Base-by-base conservation (phyloP, 2,113 vertebrate species). In the Callipepla squamata region DNA sequence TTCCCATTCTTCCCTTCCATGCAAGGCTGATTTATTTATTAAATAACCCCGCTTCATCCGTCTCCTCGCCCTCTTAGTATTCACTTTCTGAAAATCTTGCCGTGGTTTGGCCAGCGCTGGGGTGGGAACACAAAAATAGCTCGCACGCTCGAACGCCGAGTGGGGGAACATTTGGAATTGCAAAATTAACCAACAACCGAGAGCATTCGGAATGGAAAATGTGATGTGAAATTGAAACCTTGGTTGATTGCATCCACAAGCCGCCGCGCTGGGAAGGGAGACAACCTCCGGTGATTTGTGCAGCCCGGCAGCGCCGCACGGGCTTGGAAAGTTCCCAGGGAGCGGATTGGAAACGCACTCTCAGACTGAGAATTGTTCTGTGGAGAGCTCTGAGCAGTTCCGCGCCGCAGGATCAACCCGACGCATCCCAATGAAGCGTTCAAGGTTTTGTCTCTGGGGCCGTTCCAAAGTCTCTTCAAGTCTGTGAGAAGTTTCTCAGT, bases 51-150 rank as follows among this genome's bases (percentile, higher is more conserved):
- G 7, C n/a, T 72, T 36, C 59, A 32, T 25, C 59, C 2, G 0
- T 23, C 11, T 25, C 77, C 73, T 42, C n/a, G 6, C 40, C 20
- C 19, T 34, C 47, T 51, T 3, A 16, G 36, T 6, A 15, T 36
- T 80, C 26, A 2, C 47, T 65, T 50, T 21, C 0, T 4, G 70
- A n/a, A 73, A 73, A 22, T 42, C 40, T 36, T 3, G 23, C 44
- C 0, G 3, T 0, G 2, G 20, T 73, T 55, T 18, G n/a, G 59
- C 59, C 1, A 4, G 13, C 6, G 45, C 17, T 2, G 16, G 12
- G 38, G 40, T 28, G 45, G 67, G 22, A 47, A 7, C 20, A 4
- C 38, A 9, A 53, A 30, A 40, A 11, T 13, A 13, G 50, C 63
- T 42, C 22, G 1, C 4, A 6, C 1, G 11, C 42, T 63, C 6